Percentiles rank a stretch among this genome's conserved stretches.
Evolutionary conservation across 2,113 vertebrate genomes (phyloP).

Genomic region (Girardinichthys multiradiatus): DNA sequence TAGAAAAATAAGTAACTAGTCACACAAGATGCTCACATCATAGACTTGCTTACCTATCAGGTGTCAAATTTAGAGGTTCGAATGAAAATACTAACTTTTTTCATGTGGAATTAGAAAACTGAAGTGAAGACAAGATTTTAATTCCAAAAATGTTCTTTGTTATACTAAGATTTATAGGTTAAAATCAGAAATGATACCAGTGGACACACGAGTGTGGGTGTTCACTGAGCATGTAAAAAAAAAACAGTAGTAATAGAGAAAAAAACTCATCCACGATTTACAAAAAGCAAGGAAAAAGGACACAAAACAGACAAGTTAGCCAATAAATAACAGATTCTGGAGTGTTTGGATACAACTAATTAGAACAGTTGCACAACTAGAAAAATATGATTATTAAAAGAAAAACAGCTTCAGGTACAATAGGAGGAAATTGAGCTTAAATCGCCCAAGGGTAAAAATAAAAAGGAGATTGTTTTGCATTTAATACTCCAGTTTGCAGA

Average conservation of each 20-base stretch:
- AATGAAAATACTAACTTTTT: constrained; percentile 10
- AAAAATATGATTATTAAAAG: not conserved
- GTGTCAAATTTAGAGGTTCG: constrained; percentile 2
- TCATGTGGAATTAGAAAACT: constrained; percentile 52
- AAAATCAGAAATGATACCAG: constrained; percentile 37
- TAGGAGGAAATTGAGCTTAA: not conserved
- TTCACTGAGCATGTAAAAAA: no score
- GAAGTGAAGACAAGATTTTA: constrained; percentile 43
- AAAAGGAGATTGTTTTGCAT: not conserved
- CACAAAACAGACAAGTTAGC: not conserved
- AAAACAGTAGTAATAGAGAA: no score
- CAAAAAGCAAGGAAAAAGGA: not conserved
- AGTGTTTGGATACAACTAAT: not conserved
- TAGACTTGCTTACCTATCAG: not conserved
- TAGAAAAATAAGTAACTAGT: constrained; percentile 13
- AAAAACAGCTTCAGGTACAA: not conserved
- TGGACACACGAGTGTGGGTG: no score
- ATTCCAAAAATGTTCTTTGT: constrained; percentile 57
- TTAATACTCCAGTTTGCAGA: not conserved
- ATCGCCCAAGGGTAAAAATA: not conserved
- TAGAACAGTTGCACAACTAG: not conserved
- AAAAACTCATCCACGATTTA: not conserved
- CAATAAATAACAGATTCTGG: not conserved
- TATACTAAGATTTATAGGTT: constrained; percentile 39
- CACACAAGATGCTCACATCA: not conserved